These are phyloP conservation scores for Sapayoa aenigma DNA, from an alignment of 2,113 vertebrate species.

Conservation along the genomic window DNA sequence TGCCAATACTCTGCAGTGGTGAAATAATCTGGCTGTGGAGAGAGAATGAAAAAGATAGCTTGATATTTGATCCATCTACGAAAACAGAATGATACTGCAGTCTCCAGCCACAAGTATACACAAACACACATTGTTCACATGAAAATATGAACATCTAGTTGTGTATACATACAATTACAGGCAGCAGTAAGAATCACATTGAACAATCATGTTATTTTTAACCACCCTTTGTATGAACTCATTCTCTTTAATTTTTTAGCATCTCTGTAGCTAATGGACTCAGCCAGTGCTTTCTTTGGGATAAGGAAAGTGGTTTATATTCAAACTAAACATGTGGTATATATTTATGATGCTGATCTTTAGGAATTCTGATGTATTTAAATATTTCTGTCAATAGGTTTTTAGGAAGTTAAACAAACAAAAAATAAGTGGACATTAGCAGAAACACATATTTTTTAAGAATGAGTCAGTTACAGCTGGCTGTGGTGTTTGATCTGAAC, in stretches of 20 bases:
- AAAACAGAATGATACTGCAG: background rate
- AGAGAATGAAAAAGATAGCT: slow-evolving; percentile 21
- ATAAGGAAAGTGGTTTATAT: background rate
- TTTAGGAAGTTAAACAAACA: background rate
- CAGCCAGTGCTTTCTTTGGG: background rate
- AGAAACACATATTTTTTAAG: slow-evolving; percentile 15
- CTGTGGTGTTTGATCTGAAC: background rate
- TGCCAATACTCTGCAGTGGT: background rate
- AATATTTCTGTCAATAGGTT: background rate
- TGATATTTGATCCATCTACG: background rate
- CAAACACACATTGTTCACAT: background rate
- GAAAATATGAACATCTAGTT: background rate
- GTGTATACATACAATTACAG: background rate
- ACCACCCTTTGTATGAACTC: background rate
- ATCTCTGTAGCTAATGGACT: background rate
- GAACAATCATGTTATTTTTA: background rate
- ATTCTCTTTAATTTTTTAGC: background rate
- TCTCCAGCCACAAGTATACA: background rate
- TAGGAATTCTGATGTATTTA: background rate
- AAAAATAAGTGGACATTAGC: background rate
- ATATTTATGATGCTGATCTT: background rate
- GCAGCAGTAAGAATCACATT: background rate
- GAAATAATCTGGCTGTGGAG: slow-evolving; percentile 32
- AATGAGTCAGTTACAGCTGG: slow-evolving; percentile 38
- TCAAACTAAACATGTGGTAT: background rate